Percentiles rank a stretch among this genome's conserved stretches.
Conservation (phyloP, 1,140 invertebrate genomes). For the Subanguina moxae region DNA sequence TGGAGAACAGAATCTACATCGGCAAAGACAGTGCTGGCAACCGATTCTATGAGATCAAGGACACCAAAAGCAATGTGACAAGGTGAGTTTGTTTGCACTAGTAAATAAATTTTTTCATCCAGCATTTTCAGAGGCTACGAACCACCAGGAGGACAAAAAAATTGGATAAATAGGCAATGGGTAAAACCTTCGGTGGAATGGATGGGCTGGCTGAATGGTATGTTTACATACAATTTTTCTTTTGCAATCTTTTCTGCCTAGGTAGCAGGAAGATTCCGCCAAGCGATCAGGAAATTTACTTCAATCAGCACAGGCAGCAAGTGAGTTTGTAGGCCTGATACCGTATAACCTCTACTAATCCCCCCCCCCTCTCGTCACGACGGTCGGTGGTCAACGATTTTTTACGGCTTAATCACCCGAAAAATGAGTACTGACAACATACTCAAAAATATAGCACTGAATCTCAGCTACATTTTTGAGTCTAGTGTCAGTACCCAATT, state of each 20-base stretch:
- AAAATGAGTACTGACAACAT: too few relatives aligned
- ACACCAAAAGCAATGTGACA: slow-evolving; percentile 21
- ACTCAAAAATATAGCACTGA: too few relatives aligned
- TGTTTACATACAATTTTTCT: too few relatives aligned
- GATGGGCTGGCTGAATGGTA: slow-evolving; percentile 41
- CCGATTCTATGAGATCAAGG: slow-evolving; percentile 26
- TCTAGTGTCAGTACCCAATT: too few relatives aligned
- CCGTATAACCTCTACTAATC: too few relatives aligned
- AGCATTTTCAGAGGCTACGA: slow-evolving; percentile 45
- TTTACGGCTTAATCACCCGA: too few relatives aligned
- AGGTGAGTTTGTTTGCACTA: slow-evolving; percentile 7
- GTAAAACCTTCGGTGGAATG: slow-evolving; percentile 41
- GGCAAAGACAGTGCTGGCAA: slow-evolving; percentile 29
- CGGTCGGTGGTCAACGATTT: too few relatives aligned
- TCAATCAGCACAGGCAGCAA: slow-evolving; percentile 45
- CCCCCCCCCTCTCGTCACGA: neutral
- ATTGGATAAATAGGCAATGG: neutral
- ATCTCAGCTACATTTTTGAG: too few relatives aligned
- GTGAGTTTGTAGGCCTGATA: too few relatives aligned
- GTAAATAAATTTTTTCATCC: neutral
- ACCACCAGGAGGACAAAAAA: slow-evolving; percentile 14
- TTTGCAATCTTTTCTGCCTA: neutral
- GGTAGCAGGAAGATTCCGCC: slow-evolving; percentile 48
- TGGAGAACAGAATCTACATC: slow-evolving; percentile 20
- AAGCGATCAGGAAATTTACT: slow-evolving; percentile 39